Conservation (phyloP, 2,113 vertebrate genomes). For the Taurulus bubalis region DNA sequence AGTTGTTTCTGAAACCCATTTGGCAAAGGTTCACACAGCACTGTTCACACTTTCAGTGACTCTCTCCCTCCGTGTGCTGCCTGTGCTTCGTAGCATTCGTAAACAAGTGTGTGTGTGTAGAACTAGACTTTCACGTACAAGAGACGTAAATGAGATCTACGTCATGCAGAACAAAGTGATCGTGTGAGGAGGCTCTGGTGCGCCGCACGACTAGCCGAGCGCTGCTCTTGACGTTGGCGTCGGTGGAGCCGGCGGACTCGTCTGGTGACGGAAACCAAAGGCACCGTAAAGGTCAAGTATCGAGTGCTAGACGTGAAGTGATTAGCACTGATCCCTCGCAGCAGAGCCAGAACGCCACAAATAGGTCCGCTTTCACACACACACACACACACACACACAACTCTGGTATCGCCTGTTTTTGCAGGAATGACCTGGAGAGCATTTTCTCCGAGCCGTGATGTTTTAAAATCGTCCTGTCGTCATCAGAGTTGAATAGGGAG, state of each 20-base stretch:
- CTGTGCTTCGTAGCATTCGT: not conserved
- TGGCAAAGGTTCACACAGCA: not conserved
- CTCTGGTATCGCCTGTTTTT: slow-evolving; percentile 33
- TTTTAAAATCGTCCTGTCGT: not conserved
- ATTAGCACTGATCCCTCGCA: slow-evolving; percentile 20
- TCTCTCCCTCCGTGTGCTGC: not conserved
- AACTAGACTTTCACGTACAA: not conserved
- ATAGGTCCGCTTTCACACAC: slow-evolving; percentile 55
- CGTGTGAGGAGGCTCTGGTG: slow-evolving; percentile 1
- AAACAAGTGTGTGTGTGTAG: not conserved
- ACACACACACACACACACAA: not conserved
- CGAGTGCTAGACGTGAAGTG: slow-evolving; percentile 6
- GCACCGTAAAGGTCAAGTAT: slow-evolving; percentile 32
- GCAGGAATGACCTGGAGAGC: slow-evolving; percentile 11
- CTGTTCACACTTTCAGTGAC: not conserved
- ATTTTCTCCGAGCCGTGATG: slow-evolving; percentile 7
- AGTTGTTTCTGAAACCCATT: slow-evolving; percentile 4
- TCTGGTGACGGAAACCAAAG: slow-evolving; percentile 26
- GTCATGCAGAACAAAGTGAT: slow-evolving; percentile 6
- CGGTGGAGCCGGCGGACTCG: slow-evolving; percentile 19
- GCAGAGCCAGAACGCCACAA: slow-evolving; percentile 31
- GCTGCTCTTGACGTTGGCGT: slow-evolving; percentile 12
- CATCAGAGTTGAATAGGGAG: not conserved
- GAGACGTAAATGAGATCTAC: not conserved
- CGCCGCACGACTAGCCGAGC: slow-evolving; percentile 16